Base-by-base conservation (phyloP, 2,888 invertebrate genomes). In the Heliconius sara region DNA sequence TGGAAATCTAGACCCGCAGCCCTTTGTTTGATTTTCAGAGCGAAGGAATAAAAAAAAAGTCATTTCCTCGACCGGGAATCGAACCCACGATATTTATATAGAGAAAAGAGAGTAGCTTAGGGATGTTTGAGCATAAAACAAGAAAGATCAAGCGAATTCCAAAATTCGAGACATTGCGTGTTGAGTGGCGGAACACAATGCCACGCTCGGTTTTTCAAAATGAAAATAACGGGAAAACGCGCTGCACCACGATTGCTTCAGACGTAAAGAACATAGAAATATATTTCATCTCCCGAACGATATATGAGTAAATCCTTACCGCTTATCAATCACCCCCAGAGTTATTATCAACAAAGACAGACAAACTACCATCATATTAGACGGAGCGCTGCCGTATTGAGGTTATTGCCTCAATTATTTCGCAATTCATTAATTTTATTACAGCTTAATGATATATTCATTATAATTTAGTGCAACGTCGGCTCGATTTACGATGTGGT, bases 391-490 rank as follows among this genome's bases (percentile, higher is more conserved):
- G 67, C 79, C 80, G 77, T 82, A 80, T 82, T 82, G 80, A 72
- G 78, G 72, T 82, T 79, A 81, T 81, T 76, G 76, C 78, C 75
- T 77, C 77, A 78, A 82, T 81, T 78, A 77, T 72, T 81, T 67
- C 39, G 82, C 79, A 52, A 82, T 82, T 81, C 82, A 79, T 82
- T 82, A 82, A 82, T 83, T 83, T 83, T 83, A 84, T 82, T 84
- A 79, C 74, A 13, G 79, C 79, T 81, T 77, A 81, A 82, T 83
- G 80, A 82, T 82, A 82, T 78, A 82, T 80, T 83, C 83, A 82
- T 82, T 83, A 84, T 83, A 83, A 84, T 84, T 83, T 84, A 84
- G 83, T 83, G 82, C 81, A 84, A 72, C 79, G 73, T 68, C 75
- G 52, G 72, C 27, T 70, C 79, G 83, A 84, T 84, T 84, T 84